These are phyloP conservation scores for Hydrozoanthus gracilis DNA, from an alignment of 92 coral and sea anemone species.

Conservation along the genomic window DNA sequence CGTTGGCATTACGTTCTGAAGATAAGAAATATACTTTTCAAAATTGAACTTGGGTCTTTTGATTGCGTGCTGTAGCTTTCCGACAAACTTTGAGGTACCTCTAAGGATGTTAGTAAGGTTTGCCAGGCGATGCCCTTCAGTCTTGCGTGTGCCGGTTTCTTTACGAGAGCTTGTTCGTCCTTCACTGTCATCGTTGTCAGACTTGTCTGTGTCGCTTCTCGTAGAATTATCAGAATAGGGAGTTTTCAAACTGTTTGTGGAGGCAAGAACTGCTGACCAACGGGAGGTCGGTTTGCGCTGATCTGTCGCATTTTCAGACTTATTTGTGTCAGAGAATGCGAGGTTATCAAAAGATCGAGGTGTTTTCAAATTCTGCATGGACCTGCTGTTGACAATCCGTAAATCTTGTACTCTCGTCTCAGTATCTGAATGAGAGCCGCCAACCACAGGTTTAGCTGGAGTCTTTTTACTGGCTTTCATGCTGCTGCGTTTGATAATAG, in stretches of 20 bases:
- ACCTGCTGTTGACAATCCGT: neutral
- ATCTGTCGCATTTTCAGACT: slow-evolving; percentile 61
- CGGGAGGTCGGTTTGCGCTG: neutral
- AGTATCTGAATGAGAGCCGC: slow-evolving; percentile 58
- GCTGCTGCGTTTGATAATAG: slow-evolving; percentile 28
- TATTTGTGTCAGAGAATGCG: slow-evolving; percentile 37
- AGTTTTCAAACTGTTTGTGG: neutral
- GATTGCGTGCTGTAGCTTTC: slow-evolving; percentile 73
- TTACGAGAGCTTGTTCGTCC: neutral
- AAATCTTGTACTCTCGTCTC: slow-evolving; percentile 48
- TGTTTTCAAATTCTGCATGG: neutral
- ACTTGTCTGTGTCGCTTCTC: slow-evolving; percentile 49
- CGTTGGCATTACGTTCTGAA: slow-evolving; percentile 85
- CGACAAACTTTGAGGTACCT: slow-evolving; percentile 90
- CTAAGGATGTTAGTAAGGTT: slow-evolving; percentile 67
- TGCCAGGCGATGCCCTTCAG: slow-evolving; percentile 69
- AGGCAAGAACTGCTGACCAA: neutral
- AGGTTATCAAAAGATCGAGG: neutral
- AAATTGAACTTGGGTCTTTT: slow-evolving; percentile 91
- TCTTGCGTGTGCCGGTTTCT: slow-evolving; percentile 49
- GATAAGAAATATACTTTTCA: slow-evolving; percentile 89
- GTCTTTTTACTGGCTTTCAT: neutral
- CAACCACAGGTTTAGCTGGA: neutral
- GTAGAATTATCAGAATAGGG: neutral
- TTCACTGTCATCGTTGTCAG: slow-evolving; percentile 59